Evolutionary conservation across 2,113 vertebrate genomes (phyloP).

Genomic region (Bostrychus sinensis): DNA sequence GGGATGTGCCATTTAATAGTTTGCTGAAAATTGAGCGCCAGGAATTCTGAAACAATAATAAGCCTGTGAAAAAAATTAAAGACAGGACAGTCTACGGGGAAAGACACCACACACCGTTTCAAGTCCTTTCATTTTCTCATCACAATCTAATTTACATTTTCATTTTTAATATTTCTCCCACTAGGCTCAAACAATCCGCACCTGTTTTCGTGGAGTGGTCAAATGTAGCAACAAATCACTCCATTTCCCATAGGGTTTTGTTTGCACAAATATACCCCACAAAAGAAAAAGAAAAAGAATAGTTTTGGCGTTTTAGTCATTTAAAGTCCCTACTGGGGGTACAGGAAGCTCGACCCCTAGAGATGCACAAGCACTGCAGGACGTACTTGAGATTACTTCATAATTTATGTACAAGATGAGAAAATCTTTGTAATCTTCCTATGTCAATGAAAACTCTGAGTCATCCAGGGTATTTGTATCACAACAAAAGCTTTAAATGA

Average conservation of each 20-base stretch:
- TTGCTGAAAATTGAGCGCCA: not conserved
- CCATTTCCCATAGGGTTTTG: not conserved
- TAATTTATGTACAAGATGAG: too few relatives aligned
- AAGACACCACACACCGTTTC: slow-evolving; percentile 7
- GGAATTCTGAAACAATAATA: not conserved
- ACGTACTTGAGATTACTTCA: too few relatives aligned
- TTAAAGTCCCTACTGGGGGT: too few relatives aligned
- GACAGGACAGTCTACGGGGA: slow-evolving; percentile 8
- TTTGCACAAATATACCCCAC: too few relatives aligned
- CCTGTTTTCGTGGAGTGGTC: slow-evolving; percentile 22
- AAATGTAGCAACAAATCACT: slow-evolving; percentile 11
- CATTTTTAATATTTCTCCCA: slow-evolving; percentile 5
- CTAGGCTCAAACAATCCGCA: slow-evolving; percentile 3
- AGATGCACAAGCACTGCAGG: too few relatives aligned
- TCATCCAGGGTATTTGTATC: too few relatives aligned
- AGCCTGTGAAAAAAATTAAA: slow-evolving; percentile 5
- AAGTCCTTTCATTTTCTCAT: slow-evolving; percentile 19
- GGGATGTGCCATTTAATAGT: not conserved
- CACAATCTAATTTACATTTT: slow-evolving; percentile 44
- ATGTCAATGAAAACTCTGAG: too few relatives aligned
- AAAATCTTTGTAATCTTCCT: too few relatives aligned
- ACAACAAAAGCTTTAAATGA: too few relatives aligned
- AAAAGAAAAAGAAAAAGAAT: not conserved
- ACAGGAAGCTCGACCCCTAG: too few relatives aligned
- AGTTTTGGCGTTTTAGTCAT: too few relatives aligned